phyloP scores from a whole-genome alignment of 2,113 vertebrate genomes.

The Eidolon helvum region DNA sequence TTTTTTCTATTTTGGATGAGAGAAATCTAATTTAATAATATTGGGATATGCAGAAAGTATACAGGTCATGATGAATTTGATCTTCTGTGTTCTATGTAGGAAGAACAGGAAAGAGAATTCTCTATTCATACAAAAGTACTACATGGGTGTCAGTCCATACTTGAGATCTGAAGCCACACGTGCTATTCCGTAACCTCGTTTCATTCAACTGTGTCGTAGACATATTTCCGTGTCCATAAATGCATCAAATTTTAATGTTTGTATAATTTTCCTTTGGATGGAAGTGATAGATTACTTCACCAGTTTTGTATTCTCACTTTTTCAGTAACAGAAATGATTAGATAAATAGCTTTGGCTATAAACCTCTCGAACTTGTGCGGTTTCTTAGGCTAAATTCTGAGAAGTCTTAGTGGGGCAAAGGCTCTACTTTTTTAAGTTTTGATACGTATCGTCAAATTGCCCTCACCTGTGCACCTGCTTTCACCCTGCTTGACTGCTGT shows the following conservation, averaged over 20 bases:
- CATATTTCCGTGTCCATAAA: neutral
- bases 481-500: too few species aligned
- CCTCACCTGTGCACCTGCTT: neutral
- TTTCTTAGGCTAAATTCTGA: neutral
- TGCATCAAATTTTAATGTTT: neutral
- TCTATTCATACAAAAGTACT: neutral
- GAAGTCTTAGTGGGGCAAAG: neutral
- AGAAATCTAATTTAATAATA: neutral
- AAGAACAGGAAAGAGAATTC: neutral
- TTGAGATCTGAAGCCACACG: too few species aligned
- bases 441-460: neutral
- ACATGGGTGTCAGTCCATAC: accelerated
- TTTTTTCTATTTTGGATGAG: neutral
- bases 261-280: neutral
- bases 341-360: neutral
- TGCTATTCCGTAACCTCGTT: too few species aligned
- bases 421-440: neutral
- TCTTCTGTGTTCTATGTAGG: neutral
- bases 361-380: neutral
- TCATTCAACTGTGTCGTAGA: neutral
- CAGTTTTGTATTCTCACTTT: neutral
- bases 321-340: neutral
- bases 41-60: neutral
- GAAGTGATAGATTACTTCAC: neutral
- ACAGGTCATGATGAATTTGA: neutral